These are phyloP conservation scores for Melanostoma mellinum DNA, from an alignment of 2,888 invertebrate genomes.

Conservation along the genomic window DNA sequence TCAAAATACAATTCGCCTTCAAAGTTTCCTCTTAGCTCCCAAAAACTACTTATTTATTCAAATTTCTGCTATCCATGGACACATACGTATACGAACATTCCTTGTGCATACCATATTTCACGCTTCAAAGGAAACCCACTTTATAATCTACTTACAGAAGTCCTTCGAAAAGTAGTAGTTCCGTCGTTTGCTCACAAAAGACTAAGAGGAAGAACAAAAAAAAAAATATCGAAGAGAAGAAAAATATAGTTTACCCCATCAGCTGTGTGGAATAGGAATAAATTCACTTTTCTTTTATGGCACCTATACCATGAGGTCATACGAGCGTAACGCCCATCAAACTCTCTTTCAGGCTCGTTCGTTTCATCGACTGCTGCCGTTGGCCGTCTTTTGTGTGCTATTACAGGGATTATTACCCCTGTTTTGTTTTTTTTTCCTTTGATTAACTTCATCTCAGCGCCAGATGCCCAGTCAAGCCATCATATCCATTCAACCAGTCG, in stretches of 20 bases:
- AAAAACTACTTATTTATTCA: constrained; percentile 11
- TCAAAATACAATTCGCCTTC: constrained; percentile 20
- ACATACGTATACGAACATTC: background rate
- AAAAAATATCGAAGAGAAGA: background rate
- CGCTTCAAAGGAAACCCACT: constrained; percentile 24
- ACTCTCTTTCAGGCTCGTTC: constrained; percentile 39
- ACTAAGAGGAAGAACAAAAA: background rate
- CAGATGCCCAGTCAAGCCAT: constrained; percentile 44
- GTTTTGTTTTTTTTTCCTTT: constrained; percentile 31
- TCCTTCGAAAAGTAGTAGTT: constrained; percentile 31
- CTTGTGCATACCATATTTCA: background rate
- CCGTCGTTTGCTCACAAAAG: background rate
- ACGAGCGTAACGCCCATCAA: constrained; percentile 37
- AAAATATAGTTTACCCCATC: background rate
- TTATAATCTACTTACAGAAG: constrained; percentile 48
- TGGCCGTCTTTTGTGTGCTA: constrained; percentile 7
- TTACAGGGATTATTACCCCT: constrained; percentile 54
- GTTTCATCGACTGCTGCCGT: constrained; percentile 23
- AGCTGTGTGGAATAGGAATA: constrained; percentile 32
- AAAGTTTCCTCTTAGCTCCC: background rate
- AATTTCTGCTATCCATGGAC: constrained; percentile 2
- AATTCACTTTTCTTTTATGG: constrained; percentile 35
- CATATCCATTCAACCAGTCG: constrained; percentile 15
- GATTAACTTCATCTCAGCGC: constrained; percentile 41
- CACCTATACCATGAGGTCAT: background rate